Evolutionary conservation across 2,888 invertebrate genomes (phyloP).

Genomic region (Aphodius granarius): DNA sequence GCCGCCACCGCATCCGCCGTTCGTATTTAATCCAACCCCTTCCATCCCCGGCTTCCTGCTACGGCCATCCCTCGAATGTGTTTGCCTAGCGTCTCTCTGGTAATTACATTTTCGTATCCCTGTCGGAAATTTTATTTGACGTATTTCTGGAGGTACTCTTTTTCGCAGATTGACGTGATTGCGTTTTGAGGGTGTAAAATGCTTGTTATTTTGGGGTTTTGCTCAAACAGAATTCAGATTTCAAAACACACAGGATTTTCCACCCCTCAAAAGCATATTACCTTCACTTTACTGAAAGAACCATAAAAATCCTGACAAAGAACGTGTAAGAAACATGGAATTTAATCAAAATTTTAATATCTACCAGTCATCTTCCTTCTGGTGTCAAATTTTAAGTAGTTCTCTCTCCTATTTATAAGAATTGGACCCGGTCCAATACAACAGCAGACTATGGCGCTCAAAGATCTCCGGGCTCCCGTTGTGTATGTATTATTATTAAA

Average conservation of each 20-base stretch:
- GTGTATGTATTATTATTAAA: conserved; percentile 13
- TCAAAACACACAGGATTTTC: no score
- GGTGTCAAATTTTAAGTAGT: neutral
- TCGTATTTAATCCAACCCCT: conserved; percentile 22
- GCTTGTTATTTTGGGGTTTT: no score
- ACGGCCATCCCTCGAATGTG: neutral
- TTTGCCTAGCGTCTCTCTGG: conserved; percentile 21
- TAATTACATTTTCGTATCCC: conserved; percentile 36
- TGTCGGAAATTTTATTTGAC: neutral
- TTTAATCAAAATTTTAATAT: no score
- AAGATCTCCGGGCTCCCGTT: neutral
- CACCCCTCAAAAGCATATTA: no score
- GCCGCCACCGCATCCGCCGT: neutral
- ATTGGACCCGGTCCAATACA: conserved; percentile 7
- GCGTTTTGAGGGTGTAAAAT: neutral
- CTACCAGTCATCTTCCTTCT: neutral
- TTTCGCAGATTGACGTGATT: neutral
- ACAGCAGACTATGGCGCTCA: neutral
- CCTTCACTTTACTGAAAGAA: no score
- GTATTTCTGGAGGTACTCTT: neutral
- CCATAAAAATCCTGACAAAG: no score
- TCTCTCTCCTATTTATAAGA: conserved; percentile 9
- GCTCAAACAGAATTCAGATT: no score
- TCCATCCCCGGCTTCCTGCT: conserved; percentile 34
- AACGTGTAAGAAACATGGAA: neutral